A percentile compares a stretch with the other conserved stretches of the same genome.
Conservation (phyloP, 1,140 invertebrate genomes). For the Pseudobourletiella spinata region DNA sequence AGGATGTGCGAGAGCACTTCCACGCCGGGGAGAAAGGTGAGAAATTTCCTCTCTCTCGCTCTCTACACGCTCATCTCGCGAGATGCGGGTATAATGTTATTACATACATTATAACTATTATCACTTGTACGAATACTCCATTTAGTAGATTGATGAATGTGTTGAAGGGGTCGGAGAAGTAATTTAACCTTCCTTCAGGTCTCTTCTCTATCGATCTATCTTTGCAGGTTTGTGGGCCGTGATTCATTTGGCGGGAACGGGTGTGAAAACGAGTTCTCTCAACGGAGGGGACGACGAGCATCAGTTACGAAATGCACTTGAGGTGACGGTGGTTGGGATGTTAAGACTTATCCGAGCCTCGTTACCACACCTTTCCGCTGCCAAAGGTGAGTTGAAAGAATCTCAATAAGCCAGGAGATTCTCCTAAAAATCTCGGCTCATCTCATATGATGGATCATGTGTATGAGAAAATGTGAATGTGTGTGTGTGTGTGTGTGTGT, state of each 20-base stretch:
- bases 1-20: constrained; percentile 62
- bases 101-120: no score
- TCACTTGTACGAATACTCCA: no score
- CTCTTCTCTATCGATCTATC: no score
- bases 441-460: no score
- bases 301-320: constrained; percentile 54
- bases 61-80: not conserved
- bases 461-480: no score
- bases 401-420: no score
- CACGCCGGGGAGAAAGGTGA: constrained; percentile 69
- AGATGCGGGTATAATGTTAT: not conserved
- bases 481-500: no score
- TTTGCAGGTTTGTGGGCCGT: constrained; percentile 66
- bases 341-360: constrained; percentile 63
- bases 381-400: constrained; percentile 46
- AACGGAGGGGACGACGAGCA: constrained; percentile 51
- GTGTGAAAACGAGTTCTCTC: constrained; percentile 44
- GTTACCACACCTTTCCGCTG: constrained; percentile 53
- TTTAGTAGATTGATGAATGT: no score
- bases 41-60: not conserved
- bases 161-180: no score
- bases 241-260: constrained; percentile 65
- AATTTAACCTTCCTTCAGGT: no score
- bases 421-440: no score
- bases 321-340: constrained; percentile 59